Evolutionary conservation across 2,113 vertebrate genomes (phyloP).

Genomic region (Crotalus tigris): DNA sequence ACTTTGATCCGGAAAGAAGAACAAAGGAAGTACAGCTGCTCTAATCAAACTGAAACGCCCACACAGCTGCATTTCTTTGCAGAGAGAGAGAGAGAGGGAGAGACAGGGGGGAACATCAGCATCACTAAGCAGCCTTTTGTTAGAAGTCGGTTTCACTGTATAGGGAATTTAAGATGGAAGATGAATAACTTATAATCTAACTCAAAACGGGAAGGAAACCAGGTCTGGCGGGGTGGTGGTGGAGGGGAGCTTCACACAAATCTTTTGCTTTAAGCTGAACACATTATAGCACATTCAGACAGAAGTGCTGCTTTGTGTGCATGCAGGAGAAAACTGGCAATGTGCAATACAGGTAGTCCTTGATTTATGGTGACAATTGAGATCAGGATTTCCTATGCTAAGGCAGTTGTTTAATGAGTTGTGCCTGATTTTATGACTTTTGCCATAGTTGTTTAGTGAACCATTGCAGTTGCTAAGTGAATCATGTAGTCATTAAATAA

Average conservation of each 20-base stretch:
- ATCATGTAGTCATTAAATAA: too few relatives aligned
- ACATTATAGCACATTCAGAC: background rate
- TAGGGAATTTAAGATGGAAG: background rate
- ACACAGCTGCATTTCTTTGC: background rate
- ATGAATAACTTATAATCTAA: background rate
- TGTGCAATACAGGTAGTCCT: background rate
- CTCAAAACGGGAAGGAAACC: background rate
- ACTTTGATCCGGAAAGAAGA: background rate
- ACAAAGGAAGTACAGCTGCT: background rate
- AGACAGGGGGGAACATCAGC: background rate
- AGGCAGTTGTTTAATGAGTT: too few relatives aligned
- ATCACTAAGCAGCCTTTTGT: background rate
- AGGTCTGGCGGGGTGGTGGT: background rate
- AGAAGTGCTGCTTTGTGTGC: background rate
- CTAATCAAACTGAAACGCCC: background rate
- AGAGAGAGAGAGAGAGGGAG: background rate
- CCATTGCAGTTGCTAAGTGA: too few relatives aligned
- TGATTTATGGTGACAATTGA: too few relatives aligned
- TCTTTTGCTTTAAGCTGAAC: background rate
- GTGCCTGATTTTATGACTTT: too few relatives aligned
- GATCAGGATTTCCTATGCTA: too few relatives aligned
- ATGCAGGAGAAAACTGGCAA: background rate
- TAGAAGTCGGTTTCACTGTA: background rate
- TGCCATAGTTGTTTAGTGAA: too few relatives aligned
- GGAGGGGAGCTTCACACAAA: background rate